A percentile compares a stretch with the other conserved stretches of the same genome.
These are phyloP conservation scores for Taurulus bubalis DNA, from an alignment of 2,113 vertebrate species.

Conservation along the genomic window DNA sequence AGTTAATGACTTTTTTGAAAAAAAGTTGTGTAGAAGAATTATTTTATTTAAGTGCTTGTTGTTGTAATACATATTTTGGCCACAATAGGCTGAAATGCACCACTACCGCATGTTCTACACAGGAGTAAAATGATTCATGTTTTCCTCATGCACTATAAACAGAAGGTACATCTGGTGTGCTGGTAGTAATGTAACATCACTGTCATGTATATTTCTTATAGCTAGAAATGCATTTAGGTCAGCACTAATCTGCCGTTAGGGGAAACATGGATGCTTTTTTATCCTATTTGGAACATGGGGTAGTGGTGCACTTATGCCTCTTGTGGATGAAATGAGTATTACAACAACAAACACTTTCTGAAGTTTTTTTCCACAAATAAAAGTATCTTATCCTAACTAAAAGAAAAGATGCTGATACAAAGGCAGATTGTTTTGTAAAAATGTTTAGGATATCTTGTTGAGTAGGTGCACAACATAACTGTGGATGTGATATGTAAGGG, in stretches of 20 bases:
- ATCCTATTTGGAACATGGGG: not conserved
- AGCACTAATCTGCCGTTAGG: not conserved
- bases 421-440: too few relatives aligned
- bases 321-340: not conserved
- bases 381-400: not conserved
- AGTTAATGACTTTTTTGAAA: not conserved
- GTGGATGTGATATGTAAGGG: not conserved
- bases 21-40: not conserved
- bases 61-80: not conserved
- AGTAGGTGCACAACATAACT: too few relatives aligned
- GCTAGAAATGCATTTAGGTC: not conserved
- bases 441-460: too few relatives aligned
- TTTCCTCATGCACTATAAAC: not conserved
- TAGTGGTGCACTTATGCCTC: not conserved
- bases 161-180: not conserved
- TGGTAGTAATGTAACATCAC: not conserved
- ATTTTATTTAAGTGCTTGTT: not conserved
- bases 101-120: not conserved
- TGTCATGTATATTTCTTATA: not conserved
- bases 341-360: not conserved
- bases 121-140: not conserved
- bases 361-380: not conserved
- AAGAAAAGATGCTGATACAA: too few relatives aligned
- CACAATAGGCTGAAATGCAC: too few relatives aligned
- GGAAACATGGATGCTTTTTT: not conserved